Evolutionary conservation across 2,888 invertebrate species (phyloP).

Genomic region (Nomada fucata): DNA sequence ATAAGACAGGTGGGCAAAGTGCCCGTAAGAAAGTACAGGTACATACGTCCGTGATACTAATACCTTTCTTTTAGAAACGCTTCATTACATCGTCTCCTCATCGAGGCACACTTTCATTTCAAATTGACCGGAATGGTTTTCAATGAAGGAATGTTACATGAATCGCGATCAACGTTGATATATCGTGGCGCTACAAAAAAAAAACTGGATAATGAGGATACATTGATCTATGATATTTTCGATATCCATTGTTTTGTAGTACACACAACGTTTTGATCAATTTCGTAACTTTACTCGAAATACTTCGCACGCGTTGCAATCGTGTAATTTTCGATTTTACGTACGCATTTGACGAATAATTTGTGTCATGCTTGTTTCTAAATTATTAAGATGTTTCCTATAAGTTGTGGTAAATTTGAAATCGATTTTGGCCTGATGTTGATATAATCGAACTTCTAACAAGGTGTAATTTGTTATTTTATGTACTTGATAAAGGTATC

Average conservation of each 20-base stretch:
- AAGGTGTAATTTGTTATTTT: conserved; percentile 9
- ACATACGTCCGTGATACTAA: conserved; percentile 40
- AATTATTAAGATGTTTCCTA: background rate
- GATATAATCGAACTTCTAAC: too few species aligned
- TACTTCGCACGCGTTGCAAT: background rate
- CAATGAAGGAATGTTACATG: background rate
- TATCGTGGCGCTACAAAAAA: background rate
- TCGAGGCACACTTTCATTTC: background rate
- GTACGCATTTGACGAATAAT: background rate
- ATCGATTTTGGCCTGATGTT: background rate
- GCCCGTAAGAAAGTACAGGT: conserved; percentile 86
- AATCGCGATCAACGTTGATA: background rate
- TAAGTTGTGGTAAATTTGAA: too few species aligned
- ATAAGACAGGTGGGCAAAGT: conserved; percentile 85
- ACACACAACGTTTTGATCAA: background rate
- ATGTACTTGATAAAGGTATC: conserved; percentile 90
- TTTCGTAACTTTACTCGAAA: conserved; percentile 16
- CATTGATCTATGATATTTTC: conserved; percentile 6
- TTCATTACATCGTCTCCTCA: background rate
- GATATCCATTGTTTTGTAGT: background rate
- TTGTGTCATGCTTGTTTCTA: background rate
- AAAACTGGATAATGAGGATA: conserved; percentile 1
- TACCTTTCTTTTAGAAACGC: background rate
- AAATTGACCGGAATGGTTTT: background rate
- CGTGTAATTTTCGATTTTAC: background rate